phyloP scores from a whole-genome alignment of 2,888 invertebrate species.

The Melikaiella ostensackeni region DNA sequence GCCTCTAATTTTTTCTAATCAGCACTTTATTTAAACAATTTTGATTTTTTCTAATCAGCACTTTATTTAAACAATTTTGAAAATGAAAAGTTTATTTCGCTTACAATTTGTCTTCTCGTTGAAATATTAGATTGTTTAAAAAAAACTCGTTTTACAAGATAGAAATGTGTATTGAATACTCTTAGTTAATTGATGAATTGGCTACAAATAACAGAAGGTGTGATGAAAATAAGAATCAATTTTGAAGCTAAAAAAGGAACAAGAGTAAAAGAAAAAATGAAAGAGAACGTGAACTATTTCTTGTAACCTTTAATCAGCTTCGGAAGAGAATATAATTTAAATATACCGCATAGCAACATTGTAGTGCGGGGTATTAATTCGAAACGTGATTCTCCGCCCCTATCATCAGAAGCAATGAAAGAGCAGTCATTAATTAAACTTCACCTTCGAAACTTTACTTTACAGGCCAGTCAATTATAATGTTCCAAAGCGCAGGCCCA shows the following conservation, averaged over 20 bases:
- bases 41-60: no score
- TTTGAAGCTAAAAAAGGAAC: background rate
- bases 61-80: no score
- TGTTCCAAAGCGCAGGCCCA: background rate
- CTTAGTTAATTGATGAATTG: background rate
- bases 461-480: constrained; percentile 13
- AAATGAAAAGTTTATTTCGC: no score
- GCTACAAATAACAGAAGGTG: background rate
- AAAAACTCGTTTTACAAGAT: no score
- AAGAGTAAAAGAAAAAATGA: background rate
- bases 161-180: no score
- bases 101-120: no score
- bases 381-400: constrained; percentile 24
- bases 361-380: constrained; percentile 11
- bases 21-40: no score
- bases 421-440: constrained; percentile 32
- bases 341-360: background rate
- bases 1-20: no score
- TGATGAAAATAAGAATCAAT: background rate
- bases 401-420: constrained; percentile 31
- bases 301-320: constrained; percentile 9
- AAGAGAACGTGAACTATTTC: background rate
- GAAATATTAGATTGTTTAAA: no score
- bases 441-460: constrained; percentile 17
- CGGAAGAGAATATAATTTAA: constrained; percentile 11